A percentile compares a stretch with the other conserved stretches of the same genome.
Evolutionary conservation across 2,113 vertebrate species (phyloP).

Genomic region (Corythaeola cristata): DNA sequence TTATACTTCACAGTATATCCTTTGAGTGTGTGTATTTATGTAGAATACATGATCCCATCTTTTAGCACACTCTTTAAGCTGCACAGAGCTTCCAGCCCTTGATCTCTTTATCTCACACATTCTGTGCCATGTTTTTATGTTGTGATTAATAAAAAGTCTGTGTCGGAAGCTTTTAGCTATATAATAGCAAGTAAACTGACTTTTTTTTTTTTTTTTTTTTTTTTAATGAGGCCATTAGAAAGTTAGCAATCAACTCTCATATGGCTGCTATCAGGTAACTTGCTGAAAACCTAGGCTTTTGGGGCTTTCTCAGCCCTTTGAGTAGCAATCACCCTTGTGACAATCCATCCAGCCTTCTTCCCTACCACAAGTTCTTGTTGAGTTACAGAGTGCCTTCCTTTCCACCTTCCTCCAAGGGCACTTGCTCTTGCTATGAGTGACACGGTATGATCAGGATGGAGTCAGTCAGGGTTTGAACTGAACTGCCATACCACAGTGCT

Average conservation of each 20-base stretch:
- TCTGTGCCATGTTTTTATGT: background rate
- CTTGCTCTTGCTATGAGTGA: background rate
- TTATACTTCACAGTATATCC: background rate
- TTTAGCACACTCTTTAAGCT: background rate
- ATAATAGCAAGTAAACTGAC: background rate
- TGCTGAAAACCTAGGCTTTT: background rate
- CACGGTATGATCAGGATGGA: background rate
- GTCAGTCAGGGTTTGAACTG: background rate
- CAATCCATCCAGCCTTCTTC: background rate
- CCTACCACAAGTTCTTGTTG: background rate
- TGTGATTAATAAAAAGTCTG: background rate
- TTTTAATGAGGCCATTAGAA: background rate
- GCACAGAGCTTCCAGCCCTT: background rate
- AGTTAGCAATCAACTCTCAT: background rate
- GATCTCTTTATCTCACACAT: background rate
- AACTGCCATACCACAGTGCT: background rate
- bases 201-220: background rate
- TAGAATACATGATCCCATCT: background rate
- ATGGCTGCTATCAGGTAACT: background rate
- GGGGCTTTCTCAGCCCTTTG: background rate
- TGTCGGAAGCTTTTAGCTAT: background rate
- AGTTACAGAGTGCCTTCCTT: background rate
- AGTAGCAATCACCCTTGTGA: background rate
- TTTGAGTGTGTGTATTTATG: background rate
- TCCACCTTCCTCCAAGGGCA: background rate